A percentile compares a stretch with the other conserved stretches of the same genome.
These are phyloP conservation scores for Crypturellus tataupa DNA, from an alignment of 2,797 vertebrate genomes.

Conservation along the genomic window DNA sequence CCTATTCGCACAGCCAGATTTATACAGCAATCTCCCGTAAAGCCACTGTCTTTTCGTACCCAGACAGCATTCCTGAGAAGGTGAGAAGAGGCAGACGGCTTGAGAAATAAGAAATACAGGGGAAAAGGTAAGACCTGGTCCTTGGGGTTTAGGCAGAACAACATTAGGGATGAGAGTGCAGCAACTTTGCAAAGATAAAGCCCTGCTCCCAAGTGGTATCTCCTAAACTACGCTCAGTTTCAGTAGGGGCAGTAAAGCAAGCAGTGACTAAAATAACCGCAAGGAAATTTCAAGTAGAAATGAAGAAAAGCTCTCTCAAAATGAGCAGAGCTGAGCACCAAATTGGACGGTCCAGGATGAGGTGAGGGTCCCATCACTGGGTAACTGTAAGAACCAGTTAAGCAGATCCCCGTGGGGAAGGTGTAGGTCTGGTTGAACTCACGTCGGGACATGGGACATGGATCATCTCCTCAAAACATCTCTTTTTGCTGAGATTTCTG, in stretches of 20 bases:
- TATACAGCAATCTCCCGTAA: not conserved
- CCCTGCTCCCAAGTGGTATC: not conserved
- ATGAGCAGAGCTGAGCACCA: not conserved
- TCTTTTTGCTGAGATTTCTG: not conserved
- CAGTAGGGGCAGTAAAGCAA: not conserved
- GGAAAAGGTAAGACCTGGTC: fast-evolving
- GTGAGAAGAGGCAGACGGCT: not conserved
- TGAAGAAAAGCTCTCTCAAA: not conserved
- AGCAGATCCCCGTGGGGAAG: not conserved
- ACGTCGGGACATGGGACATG: not conserved
- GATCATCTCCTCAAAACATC: fast-evolving
- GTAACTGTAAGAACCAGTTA: not conserved
- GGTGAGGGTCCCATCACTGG: fast-evolving
- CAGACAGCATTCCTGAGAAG: not conserved
- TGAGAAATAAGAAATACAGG: not conserved
- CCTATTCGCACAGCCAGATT: not conserved
- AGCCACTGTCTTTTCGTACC: not conserved
- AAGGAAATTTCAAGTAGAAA: not conserved
- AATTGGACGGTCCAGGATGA: not conserved
- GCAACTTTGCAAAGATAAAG: not conserved
- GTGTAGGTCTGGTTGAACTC: not conserved
- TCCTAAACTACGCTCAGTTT: not conserved
- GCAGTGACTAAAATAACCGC: not conserved
- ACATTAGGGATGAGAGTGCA: not conserved
- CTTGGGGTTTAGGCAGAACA: not conserved